Conservation (phyloP, 2,888 invertebrate species). For the Xestoiulus laeticollis region DNA sequence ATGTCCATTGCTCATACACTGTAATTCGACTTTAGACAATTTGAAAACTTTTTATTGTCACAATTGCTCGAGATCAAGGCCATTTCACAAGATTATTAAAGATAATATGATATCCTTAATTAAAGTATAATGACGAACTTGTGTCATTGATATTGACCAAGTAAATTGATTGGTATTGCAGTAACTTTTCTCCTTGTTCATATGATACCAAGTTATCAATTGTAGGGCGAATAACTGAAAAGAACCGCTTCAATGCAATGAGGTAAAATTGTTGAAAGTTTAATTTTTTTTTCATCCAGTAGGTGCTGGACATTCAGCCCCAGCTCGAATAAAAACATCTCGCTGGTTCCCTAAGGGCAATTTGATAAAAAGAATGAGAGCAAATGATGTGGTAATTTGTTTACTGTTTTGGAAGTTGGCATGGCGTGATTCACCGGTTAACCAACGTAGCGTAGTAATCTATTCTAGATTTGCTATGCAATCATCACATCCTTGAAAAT, state of each 20-base stretch:
- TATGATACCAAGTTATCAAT: no score
- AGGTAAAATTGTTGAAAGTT: no score
- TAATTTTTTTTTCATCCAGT: no score
- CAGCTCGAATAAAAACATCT: background rate
- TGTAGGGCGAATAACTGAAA: no score
- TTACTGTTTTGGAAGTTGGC: background rate
- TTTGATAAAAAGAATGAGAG: background rate
- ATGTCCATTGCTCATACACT: background rate
- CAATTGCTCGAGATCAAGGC: background rate
- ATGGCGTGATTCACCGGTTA: background rate
- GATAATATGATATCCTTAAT: background rate
- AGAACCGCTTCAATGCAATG: no score
- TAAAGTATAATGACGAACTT: constrained; percentile 42
- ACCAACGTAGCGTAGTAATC: background rate
- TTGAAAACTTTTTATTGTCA: background rate
- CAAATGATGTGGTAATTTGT: constrained; percentile 16
- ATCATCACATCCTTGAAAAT: no score
- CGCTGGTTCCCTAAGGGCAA: background rate
- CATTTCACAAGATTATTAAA: background rate
- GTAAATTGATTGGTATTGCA: background rate
- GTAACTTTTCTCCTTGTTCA: no score
- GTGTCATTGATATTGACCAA: background rate
- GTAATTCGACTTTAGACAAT: background rate
- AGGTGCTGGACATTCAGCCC: background rate
- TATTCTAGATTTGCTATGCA: no score